Evolutionary conservation across 23 tunicate species (phyloP).

Genomic region (Diplosoma virens): DNA sequence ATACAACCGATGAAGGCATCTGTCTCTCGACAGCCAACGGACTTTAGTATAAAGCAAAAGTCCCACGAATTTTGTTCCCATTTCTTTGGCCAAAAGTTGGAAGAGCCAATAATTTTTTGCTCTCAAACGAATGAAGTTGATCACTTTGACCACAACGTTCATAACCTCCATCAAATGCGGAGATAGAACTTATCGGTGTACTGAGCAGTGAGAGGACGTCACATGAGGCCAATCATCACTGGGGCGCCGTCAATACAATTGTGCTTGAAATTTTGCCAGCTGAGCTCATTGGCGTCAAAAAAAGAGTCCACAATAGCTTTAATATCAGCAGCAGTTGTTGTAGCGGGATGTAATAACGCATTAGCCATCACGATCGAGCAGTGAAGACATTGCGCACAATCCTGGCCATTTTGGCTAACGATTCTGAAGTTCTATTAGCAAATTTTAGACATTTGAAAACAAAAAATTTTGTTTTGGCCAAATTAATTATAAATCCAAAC

Average conservation of each 20-base stretch:
- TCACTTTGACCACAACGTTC: slow-evolving; percentile 21
- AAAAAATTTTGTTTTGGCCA: too few species aligned
- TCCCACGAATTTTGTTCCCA: slow-evolving; percentile 11
- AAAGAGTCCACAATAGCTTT: slow-evolving; percentile 9
- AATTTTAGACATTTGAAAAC: too few species aligned
- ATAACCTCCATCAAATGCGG: slow-evolving; percentile 23
- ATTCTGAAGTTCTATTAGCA: too few species aligned
- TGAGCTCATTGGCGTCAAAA: slow-evolving; percentile 8
- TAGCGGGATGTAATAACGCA: too few species aligned
- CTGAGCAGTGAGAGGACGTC: slow-evolving; percentile 20
- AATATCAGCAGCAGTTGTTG: slow-evolving; percentile 15
- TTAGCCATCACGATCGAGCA: too few species aligned
- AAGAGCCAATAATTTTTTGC: slow-evolving; percentile 16
- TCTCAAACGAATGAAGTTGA: not conserved
- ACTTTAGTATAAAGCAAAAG: slow-evolving; percentile 29
- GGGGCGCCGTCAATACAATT: not conserved
- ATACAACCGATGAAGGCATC: slow-evolving; percentile 21
- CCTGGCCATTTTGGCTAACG: too few species aligned
- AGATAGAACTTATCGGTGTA: slow-evolving; percentile 28
- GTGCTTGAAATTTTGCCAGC: slow-evolving; percentile 17
- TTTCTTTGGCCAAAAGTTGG: slow-evolving; percentile 15
- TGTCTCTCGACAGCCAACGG: slow-evolving; percentile 21
- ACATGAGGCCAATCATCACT: slow-evolving; percentile 34
- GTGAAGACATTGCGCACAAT: too few species aligned
- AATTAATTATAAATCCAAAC: too few species aligned